Evolutionary conservation across 2,113 vertebrate species (phyloP).

Genomic region (Fregata magnificens): DNA sequence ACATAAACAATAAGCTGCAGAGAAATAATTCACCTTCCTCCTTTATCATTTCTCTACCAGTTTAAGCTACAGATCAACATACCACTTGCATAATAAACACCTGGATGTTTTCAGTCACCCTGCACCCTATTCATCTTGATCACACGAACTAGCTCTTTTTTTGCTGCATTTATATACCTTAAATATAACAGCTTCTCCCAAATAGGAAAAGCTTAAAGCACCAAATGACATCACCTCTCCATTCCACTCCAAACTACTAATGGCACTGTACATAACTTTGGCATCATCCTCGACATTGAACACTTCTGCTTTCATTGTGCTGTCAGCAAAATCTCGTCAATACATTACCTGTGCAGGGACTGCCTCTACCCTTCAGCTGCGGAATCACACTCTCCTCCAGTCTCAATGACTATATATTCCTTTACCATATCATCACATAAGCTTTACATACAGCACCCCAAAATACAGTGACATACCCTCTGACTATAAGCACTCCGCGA

Average conservation of each 20-base stretch:
- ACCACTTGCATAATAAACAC: background rate
- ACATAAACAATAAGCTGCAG: background rate
- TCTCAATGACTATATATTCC: background rate
- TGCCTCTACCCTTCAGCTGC: background rate
- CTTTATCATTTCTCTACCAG: background rate
- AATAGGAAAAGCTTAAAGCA: background rate
- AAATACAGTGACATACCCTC: background rate
- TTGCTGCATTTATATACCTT: background rate
- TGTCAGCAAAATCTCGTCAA: background rate
- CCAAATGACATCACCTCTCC: background rate
- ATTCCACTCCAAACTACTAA: background rate
- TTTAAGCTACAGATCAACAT: background rate
- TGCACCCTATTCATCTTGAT: background rate
- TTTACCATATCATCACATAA: background rate
- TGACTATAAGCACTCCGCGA: background rate
- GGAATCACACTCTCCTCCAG: background rate
- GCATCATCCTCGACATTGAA: background rate
- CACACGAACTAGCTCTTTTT: background rate
- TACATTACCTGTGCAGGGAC: background rate
- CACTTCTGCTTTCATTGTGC: background rate
- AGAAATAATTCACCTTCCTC: background rate
- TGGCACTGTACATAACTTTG: background rate
- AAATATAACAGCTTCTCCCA: background rate
- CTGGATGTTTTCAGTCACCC: background rate
- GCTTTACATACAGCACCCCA: background rate